Percentiles rank a stretch among this genome's conserved stretches.
phyloP scores from a whole-genome alignment of 1,140 invertebrate genomes.

The Aleiodes sp. region DNA sequence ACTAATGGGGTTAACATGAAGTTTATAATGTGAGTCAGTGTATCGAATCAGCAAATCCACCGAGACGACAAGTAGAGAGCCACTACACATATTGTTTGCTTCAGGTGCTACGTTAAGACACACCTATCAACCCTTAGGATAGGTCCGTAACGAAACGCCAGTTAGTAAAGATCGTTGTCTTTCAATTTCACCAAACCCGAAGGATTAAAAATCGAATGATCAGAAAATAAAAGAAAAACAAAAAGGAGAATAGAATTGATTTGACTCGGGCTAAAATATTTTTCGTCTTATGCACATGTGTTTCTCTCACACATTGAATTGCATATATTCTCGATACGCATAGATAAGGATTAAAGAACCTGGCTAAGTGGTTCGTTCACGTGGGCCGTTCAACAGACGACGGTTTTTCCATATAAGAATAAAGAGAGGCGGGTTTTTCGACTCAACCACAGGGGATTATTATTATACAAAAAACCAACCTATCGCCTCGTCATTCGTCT shows the following conservation, averaged over 20 bases:
- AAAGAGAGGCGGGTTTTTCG: constrained; percentile 10
- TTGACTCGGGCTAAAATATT: not conserved
- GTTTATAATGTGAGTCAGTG: constrained; percentile 2
- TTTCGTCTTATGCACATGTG: constrained; percentile 1
- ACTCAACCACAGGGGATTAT: constrained; percentile 23
- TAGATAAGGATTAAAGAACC: constrained; percentile 39
- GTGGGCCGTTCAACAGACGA: constrained; percentile 19
- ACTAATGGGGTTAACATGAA: not conserved
- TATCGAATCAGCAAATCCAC: constrained; percentile 4
- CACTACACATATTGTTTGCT: not conserved
- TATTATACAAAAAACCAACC: constrained; percentile 24
- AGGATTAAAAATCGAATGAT: not conserved
- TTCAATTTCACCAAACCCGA: too few species aligned
- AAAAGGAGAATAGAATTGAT: not conserved
- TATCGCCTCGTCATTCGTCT: constrained; percentile 39
- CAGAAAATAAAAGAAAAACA: not conserved
- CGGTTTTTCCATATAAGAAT: not conserved
- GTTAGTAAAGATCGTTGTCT: not conserved
- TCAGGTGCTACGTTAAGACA: not conserved
- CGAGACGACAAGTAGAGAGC: not conserved
- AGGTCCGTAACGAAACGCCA: not conserved
- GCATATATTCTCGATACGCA: constrained; percentile 30
- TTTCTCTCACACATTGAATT: constrained; percentile 27
- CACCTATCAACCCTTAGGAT: not conserved
- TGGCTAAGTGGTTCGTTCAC: constrained; percentile 38